Base-by-base conservation (phyloP, 2,888 invertebrate species). In the Drosophila bunnanda region DNA sequence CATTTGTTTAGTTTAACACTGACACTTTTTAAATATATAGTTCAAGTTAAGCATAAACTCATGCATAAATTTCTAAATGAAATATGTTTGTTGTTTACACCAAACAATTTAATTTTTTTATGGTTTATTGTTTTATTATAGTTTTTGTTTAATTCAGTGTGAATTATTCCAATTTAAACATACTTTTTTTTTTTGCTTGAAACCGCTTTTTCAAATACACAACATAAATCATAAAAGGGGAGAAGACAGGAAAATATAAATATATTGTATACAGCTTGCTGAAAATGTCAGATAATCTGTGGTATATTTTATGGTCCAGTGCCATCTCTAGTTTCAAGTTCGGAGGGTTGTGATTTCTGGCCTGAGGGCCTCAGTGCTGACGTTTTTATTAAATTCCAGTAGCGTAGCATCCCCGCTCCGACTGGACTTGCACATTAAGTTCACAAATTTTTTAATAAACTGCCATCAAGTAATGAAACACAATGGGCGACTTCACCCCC, bases 401-500 rank as follows among this genome's bases (percentile, higher is more conserved):
- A 56, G 38, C 46, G 46, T 46, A 30, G 38, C 70, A 69, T 32
- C 58, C 34, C 17, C 15, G 10, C 53, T 36, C 30, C 56, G 50
- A 34, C 39, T 48, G 53, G 32, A 54, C 39, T 60, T 43, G 64
- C 17, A 69, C 75, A 75, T 75, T 75, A 64, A 69, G 75, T 76
- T 62, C 70, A 72, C 78, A 88, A 78, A 86, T 80, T 86, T 84
- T 88, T 80, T 84, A 84, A 84, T 88, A 88, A 88, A 88, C 89
- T 86, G 68, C 66, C 87, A 78, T 71, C 66, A 34, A 78, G 86
- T 59, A 86, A 86, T 76, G 75, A 75, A 74, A 62, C 55, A 69
- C 76, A 76, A 74, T 75, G 67, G 55, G 41, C 39, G 41, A 46
- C n/a, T 66, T 53, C 48, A 10, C 28, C 28, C 30, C 32, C 44